These are phyloP conservation scores for Candidula unifasciata DNA, from an alignment of 2,888 invertebrate species.

Conservation along the genomic window DNA sequence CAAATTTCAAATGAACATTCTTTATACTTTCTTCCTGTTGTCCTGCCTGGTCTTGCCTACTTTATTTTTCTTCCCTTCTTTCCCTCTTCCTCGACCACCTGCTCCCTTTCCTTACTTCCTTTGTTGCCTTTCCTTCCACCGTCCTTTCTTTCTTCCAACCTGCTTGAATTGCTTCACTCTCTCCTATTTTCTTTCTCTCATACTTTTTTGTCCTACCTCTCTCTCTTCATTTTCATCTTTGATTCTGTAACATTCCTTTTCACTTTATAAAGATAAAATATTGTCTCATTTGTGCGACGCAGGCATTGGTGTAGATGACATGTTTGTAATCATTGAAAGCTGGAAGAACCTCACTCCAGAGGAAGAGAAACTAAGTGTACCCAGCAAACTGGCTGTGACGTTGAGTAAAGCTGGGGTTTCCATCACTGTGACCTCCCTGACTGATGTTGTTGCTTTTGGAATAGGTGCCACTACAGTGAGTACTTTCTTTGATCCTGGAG, in stretches of 20 bases:
- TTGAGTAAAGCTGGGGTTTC: slow-evolving; percentile 86
- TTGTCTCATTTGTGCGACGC: not conserved
- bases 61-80: not conserved
- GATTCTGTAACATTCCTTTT: not conserved
- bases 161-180: too few species aligned
- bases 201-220: too few species aligned
- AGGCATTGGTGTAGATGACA: slow-evolving; percentile 85
- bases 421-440: slow-evolving; percentile 89
- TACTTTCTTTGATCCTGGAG: slow-evolving; percentile 44
- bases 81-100: too few species aligned
- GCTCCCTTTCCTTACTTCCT: too few species aligned
- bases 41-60: too few species aligned
- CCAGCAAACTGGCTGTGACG: slow-evolving; percentile 62
- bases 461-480: slow-evolving; percentile 87
- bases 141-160: too few species aligned
- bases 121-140: too few species aligned
- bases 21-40: too few species aligned
- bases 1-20: too few species aligned
- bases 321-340: slow-evolving; percentile 86
- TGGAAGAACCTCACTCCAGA: slow-evolving; percentile 65
- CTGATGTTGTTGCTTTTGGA: slow-evolving; percentile 88
- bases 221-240: too few species aligned
- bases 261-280: not conserved
- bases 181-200: too few species aligned
- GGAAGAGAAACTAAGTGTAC: slow-evolving; percentile 59